Conservation (phyloP, 2,797 vertebrate species). For the Bradypus variegatus region DNA sequence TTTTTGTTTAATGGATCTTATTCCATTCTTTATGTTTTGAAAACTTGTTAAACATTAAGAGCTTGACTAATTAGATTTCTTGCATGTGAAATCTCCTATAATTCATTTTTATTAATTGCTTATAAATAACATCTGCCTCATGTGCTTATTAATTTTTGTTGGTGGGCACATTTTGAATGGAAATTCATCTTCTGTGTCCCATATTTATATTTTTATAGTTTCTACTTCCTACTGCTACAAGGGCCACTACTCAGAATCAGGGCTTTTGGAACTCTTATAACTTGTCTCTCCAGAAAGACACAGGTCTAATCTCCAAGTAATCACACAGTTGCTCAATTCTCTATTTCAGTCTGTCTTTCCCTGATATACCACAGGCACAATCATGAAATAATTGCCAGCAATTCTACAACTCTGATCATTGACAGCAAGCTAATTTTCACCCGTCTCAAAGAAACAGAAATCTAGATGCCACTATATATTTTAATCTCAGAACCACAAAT, state of each 20-base stretch:
- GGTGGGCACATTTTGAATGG: neutral
- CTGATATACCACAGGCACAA: neutral
- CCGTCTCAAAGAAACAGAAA: neutral
- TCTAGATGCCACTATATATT: neutral
- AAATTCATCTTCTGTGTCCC: neutral
- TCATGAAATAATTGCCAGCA: neutral
- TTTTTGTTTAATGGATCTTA: neutral
- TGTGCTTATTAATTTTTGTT: neutral
- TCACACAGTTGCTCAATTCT: neutral
- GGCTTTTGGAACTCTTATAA: neutral
- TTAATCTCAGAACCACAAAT: neutral
- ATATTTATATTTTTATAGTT: neutral
- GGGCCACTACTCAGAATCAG: neutral
- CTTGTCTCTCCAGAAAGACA: neutral
- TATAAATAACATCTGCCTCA: neutral
- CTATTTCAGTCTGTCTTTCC: neutral
- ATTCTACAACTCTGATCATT: neutral
- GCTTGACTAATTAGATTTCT: neutral
- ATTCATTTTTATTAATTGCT: neutral
- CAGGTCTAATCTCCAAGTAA: neutral
- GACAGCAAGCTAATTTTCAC: neutral
- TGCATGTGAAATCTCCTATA: neutral
- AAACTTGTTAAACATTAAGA: neutral
- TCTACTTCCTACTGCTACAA: neutral
- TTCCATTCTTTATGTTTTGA: neutral